Evolutionary conservation across 2,888 invertebrate genomes (phyloP).

Genomic region (Leptura quadrifasciata): DNA sequence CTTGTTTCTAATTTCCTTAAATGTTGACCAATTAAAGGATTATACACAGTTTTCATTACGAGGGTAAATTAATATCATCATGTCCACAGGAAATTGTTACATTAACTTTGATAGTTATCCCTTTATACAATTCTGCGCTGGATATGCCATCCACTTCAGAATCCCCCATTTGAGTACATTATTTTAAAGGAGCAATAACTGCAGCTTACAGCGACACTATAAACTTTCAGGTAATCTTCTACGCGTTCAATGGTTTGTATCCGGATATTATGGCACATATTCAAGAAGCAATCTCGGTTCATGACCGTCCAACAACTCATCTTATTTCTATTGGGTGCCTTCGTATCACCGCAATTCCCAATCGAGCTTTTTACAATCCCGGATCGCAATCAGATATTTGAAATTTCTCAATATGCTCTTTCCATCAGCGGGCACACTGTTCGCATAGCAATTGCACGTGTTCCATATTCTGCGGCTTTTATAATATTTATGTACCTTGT

Average conservation of each 20-base stretch:
- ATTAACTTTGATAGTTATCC: not conserved
- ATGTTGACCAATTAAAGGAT: too few relatives aligned
- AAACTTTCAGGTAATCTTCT: slow-evolving; percentile 11
- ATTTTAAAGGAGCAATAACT: slow-evolving; percentile 17
- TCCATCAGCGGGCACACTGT: slow-evolving; percentile 48
- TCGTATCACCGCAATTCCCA: slow-evolving; percentile 54
- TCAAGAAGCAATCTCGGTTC: slow-evolving; percentile 60
- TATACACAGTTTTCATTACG: too few relatives aligned
- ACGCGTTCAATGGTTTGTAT: slow-evolving; percentile 14
- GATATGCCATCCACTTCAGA: not conserved
- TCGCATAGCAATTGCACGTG: slow-evolving; percentile 55
- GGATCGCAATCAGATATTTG: slow-evolving; percentile 62
- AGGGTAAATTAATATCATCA: not conserved
- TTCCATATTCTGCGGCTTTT: slow-evolving; percentile 51
- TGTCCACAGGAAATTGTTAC: not conserved
- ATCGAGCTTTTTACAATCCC: slow-evolving; percentile 59
- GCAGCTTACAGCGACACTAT: slow-evolving; percentile 3
- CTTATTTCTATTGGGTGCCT: slow-evolving; percentile 56
- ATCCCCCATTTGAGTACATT: not conserved
- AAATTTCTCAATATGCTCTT: slow-evolving; percentile 63
- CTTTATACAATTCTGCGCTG: not conserved
- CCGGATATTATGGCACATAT: slow-evolving; percentile 53
- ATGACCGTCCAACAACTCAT: slow-evolving; percentile 57
- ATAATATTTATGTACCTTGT: slow-evolving; percentile 54
- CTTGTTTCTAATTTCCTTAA: too few relatives aligned